A percentile compares a stretch with the other conserved stretches of the same genome.
phyloP scores from a whole-genome alignment of 2,888 invertebrate species.

The Galerucella calmariensis region DNA sequence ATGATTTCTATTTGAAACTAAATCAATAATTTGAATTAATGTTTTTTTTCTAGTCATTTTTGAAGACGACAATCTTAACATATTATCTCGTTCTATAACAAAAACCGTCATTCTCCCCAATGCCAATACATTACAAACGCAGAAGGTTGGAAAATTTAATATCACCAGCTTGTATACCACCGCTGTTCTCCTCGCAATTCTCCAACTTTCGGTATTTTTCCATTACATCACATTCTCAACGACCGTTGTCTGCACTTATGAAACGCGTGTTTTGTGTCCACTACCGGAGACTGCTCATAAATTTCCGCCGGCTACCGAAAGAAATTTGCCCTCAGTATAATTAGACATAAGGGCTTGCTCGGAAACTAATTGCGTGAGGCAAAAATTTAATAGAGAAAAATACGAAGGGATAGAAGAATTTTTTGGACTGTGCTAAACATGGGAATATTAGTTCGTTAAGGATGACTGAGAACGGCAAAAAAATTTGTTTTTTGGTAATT shows the following conservation, averaged over 20 bases:
- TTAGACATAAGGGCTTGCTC: slow-evolving; percentile 54
- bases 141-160: slow-evolving; percentile 66
- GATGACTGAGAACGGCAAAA: neutral
- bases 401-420: slow-evolving; percentile 19
- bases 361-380: slow-evolving; percentile 51
- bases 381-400: slow-evolving; percentile 44
- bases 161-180: slow-evolving; percentile 63
- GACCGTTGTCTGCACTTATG: slow-evolving; percentile 57
- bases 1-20: too few species aligned
- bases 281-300: slow-evolving; percentile 48
- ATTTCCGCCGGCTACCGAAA: slow-evolving; percentile 48
- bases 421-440: slow-evolving; percentile 7
- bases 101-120: slow-evolving; percentile 61
- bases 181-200: slow-evolving; percentile 61
- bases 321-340: slow-evolving; percentile 51
- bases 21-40: too few species aligned
- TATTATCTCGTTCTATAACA: slow-evolving; percentile 58
- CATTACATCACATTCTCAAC: slow-evolving; percentile 63
- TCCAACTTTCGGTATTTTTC: slow-evolving; percentile 65
- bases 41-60: neutral
- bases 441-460: slow-evolving; percentile 5
- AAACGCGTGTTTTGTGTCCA: slow-evolving; percentile 57
- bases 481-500: neutral
- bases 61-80: slow-evolving; percentile 50
- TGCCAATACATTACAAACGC: slow-evolving; percentile 64